Evolutionary conservation across 2,888 invertebrate species (phyloP).

Genomic region (Caenorhabditis sulstoni): DNA sequence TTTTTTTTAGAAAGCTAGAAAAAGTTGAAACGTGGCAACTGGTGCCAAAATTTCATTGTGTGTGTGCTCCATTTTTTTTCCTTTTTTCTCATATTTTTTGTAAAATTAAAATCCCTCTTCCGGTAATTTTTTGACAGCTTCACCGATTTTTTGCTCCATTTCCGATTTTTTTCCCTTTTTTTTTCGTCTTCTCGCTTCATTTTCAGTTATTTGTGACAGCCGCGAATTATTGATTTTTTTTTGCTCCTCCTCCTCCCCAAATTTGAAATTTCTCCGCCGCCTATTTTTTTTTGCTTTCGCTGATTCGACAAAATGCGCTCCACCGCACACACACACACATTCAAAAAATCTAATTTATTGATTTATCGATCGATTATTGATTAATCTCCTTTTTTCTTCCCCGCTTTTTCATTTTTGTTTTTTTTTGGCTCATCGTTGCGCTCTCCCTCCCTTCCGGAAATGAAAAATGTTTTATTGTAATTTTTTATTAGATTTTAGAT

Average conservation of each 20-base stretch:
- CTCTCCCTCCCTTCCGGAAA: too few relatives aligned
- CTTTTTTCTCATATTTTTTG: slow-evolving; percentile 9
- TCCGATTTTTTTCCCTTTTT: slow-evolving; percentile 15
- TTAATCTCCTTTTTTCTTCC: neutral
- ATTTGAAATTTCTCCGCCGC: neutral
- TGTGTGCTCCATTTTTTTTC: slow-evolving; percentile 17
- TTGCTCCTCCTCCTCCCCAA: too few relatives aligned
- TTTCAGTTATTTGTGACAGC: slow-evolving; percentile 29
- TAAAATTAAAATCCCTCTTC: too few relatives aligned
- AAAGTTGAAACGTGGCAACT: slow-evolving; percentile 7
- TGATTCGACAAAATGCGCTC: slow-evolving; percentile 38
- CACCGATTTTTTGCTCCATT: slow-evolving; percentile 13
- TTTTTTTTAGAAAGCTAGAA: too few relatives aligned
- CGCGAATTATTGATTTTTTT: neutral
- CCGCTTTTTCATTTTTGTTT: neutral
- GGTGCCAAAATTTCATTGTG: slow-evolving; percentile 36
- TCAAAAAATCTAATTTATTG: slow-evolving; percentile 17
- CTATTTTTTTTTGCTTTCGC: slow-evolving; percentile 6
- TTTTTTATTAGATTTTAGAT: neutral
- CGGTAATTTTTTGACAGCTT: neutral
- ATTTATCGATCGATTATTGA: slow-evolving; percentile 6
- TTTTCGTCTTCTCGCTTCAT: slow-evolving; percentile 7
- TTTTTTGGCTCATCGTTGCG: neutral
- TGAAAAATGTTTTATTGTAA: too few relatives aligned
- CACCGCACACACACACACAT: slow-evolving; percentile 5